Evolutionary conservation across 2,113 vertebrate genomes (phyloP).

Genomic region (Eubucco bourcierii): DNA sequence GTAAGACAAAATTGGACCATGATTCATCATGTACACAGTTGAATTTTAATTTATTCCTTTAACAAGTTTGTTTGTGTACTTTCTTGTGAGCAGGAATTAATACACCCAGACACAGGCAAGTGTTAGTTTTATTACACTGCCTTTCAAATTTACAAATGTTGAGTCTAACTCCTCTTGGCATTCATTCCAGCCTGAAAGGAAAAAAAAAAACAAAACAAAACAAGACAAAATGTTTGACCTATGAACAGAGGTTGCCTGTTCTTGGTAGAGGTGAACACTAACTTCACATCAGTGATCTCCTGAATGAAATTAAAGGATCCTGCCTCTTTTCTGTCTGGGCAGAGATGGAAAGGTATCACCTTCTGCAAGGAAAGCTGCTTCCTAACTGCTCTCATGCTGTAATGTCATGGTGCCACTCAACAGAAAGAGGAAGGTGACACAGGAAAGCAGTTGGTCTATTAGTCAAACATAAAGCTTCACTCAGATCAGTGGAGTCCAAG

Average conservation of each 20-base stretch:
- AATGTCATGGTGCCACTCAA: not conserved
- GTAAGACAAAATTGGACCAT: constrained; percentile 51
- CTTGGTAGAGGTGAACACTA: not conserved
- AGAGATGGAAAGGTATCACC: not conserved
- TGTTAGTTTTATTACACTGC: constrained; percentile 13
- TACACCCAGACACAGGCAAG: not conserved
- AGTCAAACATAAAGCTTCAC: not conserved
- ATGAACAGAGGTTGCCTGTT: not conserved
- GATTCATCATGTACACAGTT: constrained; percentile 58
- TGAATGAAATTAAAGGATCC: not conserved
- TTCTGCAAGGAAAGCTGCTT: not conserved
- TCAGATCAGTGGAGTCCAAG: not conserved
- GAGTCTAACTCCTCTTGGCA: constrained; percentile 1
- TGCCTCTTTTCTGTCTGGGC: fast-evolving
- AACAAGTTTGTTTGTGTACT: constrained; percentile 45
- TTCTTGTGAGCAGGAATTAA: constrained; percentile 52
- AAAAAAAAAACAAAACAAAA: not conserved
- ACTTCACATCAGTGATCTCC: not conserved
- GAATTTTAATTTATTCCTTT: constrained; percentile 57
- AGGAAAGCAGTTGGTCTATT: not conserved
- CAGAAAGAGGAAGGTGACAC: constrained; percentile 1
- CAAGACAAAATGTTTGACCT: not conserved
- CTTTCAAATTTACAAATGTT: constrained; percentile 27
- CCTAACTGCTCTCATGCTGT: not conserved
- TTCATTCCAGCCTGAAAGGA: not conserved